phyloP scores from a whole-genome alignment of 2,797 vertebrate genomes.

The Aldrovandia affinis region DNA sequence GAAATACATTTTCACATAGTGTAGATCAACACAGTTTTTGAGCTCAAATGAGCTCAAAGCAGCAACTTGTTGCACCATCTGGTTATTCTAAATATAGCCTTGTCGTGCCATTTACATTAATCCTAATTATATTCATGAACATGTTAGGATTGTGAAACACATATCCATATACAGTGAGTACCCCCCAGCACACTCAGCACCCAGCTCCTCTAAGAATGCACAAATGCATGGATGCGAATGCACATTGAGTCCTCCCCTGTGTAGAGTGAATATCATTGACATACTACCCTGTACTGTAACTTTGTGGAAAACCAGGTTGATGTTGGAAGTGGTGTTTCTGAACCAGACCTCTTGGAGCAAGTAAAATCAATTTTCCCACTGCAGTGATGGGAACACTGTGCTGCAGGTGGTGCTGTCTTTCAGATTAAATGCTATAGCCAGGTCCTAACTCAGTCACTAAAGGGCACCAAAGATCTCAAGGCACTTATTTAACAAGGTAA shows the following conservation, averaged over 20 bases:
- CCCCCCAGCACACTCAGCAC: neutral
- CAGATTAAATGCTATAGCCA: neutral
- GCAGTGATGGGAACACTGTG: too few relatives aligned
- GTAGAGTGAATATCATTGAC: neutral
- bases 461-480: neutral
- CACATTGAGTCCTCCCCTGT: neutral
- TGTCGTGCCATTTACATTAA: neutral
- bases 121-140: neutral
- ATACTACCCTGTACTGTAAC: neutral
- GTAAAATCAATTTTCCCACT: neutral
- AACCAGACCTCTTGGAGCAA: neutral
- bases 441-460: neutral
- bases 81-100: neutral
- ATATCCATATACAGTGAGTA: neutral
- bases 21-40: neutral
- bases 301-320: too few relatives aligned
- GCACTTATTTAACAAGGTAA: neutral
- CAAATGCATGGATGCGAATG: neutral
- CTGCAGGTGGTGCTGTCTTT: neutral
- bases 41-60: neutral
- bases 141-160: neutral
- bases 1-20: neutral
- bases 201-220: neutral
- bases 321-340: too few relatives aligned
- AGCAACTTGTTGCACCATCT: neutral